A percentile compares a stretch with the other conserved stretches of the same genome.
Conservation (phyloP, 2,888 invertebrate species). For the Ennomos erosarius region DNA sequence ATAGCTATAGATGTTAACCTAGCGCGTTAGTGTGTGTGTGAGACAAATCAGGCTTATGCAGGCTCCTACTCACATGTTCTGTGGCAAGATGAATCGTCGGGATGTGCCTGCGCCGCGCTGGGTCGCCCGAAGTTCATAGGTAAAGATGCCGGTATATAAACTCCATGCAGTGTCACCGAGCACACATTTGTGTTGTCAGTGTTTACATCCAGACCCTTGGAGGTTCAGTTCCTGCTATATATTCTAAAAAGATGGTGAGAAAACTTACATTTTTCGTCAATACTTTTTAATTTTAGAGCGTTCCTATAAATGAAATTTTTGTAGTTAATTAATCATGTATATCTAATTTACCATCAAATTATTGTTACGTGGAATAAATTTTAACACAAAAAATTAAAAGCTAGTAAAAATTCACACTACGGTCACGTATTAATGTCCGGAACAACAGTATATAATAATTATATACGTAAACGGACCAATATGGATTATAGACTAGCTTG, state of each 20-base stretch:
- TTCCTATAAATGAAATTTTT: no score
- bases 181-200: slow-evolving; percentile 71
- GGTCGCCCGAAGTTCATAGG: slow-evolving; percentile 83
- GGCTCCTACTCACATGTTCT: slow-evolving; percentile 28
- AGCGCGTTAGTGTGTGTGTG: slow-evolving; percentile 42
- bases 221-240: slow-evolving; percentile 44
- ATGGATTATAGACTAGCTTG: no score
- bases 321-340: no score
- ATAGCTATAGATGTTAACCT: not conserved
- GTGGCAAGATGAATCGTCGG: slow-evolving; percentile 58
- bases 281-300: no score
- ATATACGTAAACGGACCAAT: no score
- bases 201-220: slow-evolving; percentile 65
- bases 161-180: slow-evolving; percentile 75
- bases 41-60: slow-evolving; percentile 18
- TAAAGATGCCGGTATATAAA: slow-evolving; percentile 81
- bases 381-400: no score
- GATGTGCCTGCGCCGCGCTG: slow-evolving; percentile 64
- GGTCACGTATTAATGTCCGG: no score
- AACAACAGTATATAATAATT: no score
- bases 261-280: no score
- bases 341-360: no score
- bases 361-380: no score
- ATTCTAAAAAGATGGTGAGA: slow-evolving; percentile 58
- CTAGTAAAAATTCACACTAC: no score